Evolutionary conservation across 2,888 invertebrate genomes (phyloP), one percentile per base, ranked within the genome.

Genomic region (Melieria picta): DNA sequence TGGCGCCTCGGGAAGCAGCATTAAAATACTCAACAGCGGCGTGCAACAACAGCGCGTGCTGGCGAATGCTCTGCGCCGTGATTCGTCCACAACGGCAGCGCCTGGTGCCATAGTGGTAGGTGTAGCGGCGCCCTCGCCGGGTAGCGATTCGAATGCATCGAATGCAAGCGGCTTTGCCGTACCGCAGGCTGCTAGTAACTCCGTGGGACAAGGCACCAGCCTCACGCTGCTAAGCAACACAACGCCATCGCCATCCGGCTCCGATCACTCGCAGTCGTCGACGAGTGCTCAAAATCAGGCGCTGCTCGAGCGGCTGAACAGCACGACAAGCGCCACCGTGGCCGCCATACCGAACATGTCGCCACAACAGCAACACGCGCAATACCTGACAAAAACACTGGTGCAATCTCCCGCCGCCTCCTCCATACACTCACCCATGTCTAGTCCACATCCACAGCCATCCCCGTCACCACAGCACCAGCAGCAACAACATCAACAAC

Each of bases 391-490:
- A 50, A 85, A 84, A 78, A 82, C 85, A 50, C 76, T 86, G 75
- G 85, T 85, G 61, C 87, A 86, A 77, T 86, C 87, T 69, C 87
- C 87, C 74, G 80, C 79, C 55, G 80, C 80, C 56, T 80, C 84
- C 63, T 86, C 87, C 69, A 88, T 90, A 79, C 83, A 83, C 75
- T 90, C 90, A 77, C 90, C 91, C 50, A 87, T 91, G 86, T 89
- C 90, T 80, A 90, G 90, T 87, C 90, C 90, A 68, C 88, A 89
- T 75, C 88, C 89, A 62, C 86, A 85, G 77, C 84, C 83, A 52
- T 85, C 86, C 50, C 86, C 86, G 4, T 86, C 85, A 16, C 84
- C 84, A 6, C 79, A 77, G 72, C 77, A 85, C 82, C 81, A 72
- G 83, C 81, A 80, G 86, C 86, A 71, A 84, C 87, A 73, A 55